Percentiles rank a stretch among this genome's conserved stretches.
Conservation (phyloP, 2,888 invertebrate genomes). For the Idaea aversata region DNA sequence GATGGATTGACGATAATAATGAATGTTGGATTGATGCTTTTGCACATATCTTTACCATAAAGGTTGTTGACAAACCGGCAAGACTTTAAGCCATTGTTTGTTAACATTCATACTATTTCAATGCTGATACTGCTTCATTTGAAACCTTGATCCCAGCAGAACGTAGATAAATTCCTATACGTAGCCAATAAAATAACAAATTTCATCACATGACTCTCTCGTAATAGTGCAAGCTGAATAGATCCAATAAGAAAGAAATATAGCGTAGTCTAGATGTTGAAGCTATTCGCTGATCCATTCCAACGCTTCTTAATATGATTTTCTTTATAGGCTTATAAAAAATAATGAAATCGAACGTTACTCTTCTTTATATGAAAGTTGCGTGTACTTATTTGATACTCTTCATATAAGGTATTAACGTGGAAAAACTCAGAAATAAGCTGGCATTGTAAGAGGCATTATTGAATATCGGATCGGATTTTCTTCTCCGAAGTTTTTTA, state of each 20-base stretch:
- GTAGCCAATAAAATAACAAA: slow-evolving; percentile 1
- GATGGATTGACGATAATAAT: no score
- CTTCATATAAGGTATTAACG: not conserved
- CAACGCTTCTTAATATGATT: not conserved
- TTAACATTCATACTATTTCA: not conserved
- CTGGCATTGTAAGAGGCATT: slow-evolving; percentile 19
- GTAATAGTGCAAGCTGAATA: slow-evolving; percentile 1
- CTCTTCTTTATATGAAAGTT: not conserved
- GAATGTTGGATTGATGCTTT: no score
- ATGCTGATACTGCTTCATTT: not conserved
- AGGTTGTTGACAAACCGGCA: no score
- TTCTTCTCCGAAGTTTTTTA: slow-evolving; percentile 18
- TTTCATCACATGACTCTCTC: not conserved
- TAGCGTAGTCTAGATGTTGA: not conserved
- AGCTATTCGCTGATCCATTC: slow-evolving; percentile 1
- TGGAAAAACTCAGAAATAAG: slow-evolving; percentile 13
- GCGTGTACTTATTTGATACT: slow-evolving; percentile 1
- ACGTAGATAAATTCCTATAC: not conserved
- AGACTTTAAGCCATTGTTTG: not conserved
- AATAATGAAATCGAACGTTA: not conserved
- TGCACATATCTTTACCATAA: no score
- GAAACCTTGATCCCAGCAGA: not conserved
- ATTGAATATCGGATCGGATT: slow-evolving; percentile 26
- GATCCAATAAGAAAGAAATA: not conserved
- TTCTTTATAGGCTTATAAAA: not conserved